Percentiles rank a stretch among this genome's conserved stretches.
Conservation (phyloP, 2,113 vertebrate genomes). For the Callithrix jacchus region DNA sequence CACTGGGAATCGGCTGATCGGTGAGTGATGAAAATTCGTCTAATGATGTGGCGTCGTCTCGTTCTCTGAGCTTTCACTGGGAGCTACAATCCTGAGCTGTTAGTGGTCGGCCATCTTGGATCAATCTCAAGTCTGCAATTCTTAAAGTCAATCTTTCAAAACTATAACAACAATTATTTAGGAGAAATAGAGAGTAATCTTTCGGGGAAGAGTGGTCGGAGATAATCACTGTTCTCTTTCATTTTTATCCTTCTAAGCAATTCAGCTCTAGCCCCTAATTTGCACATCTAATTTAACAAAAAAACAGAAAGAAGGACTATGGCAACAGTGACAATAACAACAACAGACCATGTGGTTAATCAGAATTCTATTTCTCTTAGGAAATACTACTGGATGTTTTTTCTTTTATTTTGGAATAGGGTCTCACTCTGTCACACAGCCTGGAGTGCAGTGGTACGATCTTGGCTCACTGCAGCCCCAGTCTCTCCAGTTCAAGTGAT, state of each 20-base stretch:
- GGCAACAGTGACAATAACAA: too few species aligned
- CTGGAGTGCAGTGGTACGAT: too few species aligned
- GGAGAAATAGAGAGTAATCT: background rate
- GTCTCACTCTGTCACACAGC: too few species aligned
- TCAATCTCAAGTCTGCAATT: too few species aligned
- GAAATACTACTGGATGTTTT: accelerated
- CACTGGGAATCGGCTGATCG: too few species aligned
- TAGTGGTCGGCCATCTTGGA: too few species aligned
- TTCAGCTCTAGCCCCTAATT: background rate
- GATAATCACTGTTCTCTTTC: background rate
- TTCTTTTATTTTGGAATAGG: background rate
- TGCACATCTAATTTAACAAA: background rate
- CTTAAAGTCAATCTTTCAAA: background rate
- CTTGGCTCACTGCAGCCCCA: too few species aligned
- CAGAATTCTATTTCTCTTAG: background rate
- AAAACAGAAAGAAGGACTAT: background rate
- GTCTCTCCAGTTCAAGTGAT: too few species aligned
- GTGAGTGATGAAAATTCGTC: too few species aligned
- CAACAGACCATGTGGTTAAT: background rate
- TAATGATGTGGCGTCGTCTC: too few species aligned
- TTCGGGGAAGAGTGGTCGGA: background rate
- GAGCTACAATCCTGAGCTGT: too few species aligned
- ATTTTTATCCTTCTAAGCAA: background rate
- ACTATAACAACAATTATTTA: background rate
- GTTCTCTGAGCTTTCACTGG: too few species aligned